phyloP scores from a whole-genome alignment of 2,888 invertebrate species.

The Isoperla grammatica region DNA sequence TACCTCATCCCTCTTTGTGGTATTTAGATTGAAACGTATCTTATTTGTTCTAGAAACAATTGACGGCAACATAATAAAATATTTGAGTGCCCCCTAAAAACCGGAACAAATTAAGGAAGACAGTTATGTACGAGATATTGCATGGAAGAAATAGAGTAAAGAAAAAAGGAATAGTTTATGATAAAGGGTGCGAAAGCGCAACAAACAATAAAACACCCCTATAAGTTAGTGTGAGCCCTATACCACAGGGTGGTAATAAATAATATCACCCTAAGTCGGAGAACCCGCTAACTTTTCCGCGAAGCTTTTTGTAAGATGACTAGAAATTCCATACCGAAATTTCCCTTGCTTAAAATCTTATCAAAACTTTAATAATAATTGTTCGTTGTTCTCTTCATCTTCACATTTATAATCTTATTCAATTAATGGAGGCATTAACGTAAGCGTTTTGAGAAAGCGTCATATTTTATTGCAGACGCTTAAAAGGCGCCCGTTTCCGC shows the following conservation, averaged over 20 bases:
- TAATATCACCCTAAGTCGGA: constrained; percentile 11
- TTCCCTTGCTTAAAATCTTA: constrained; percentile 17
- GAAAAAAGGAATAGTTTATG: constrained; percentile 16
- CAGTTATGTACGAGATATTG: neutral
- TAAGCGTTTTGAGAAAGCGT: constrained; percentile 13
- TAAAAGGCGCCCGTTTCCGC: neutral
- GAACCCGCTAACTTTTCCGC: constrained; percentile 14
- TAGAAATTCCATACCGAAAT: constrained; percentile 17
- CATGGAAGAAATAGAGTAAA: constrained; percentile 9
- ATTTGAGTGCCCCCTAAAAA: neutral
- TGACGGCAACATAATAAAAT: neutral
- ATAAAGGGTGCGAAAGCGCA: constrained; percentile 14
- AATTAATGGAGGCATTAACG: constrained; percentile 19
- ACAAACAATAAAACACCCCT: constrained; percentile 19
- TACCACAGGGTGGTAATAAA: constrained; percentile 17
- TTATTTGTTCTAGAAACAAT: neutral
- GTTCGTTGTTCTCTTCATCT: constrained; percentile 18
- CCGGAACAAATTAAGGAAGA: constrained; percentile 5
- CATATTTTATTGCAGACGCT: constrained; percentile 13
- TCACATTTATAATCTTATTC: constrained; percentile 19
- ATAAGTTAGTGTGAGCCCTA: constrained; percentile 12
- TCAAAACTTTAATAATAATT: constrained; percentile 20
- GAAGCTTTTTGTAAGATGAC: constrained; percentile 15
- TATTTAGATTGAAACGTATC: neutral
- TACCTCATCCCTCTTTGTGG: too few relatives aligned